Evolutionary conservation across 1,140 invertebrate species (phyloP), one percentile per base, ranked within the genome.

Genomic region (Homarus americanus): DNA sequence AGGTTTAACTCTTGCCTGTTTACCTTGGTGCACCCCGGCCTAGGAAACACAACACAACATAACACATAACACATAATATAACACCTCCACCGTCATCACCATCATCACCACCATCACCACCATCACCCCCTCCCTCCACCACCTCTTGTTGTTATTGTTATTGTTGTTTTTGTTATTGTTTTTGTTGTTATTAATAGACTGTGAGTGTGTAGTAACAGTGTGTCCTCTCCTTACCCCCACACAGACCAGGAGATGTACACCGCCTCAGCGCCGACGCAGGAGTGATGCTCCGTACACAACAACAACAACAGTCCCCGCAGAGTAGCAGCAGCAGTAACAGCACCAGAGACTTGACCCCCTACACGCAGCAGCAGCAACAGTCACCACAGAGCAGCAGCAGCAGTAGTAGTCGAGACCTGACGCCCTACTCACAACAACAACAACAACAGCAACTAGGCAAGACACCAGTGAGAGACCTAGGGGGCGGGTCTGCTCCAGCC

Each of bases 241-340:
- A 24, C 87, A 93, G 93, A 86, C 93, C 92, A 78, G 93, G 93
- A 44, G 93, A 93, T 86, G 80, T 91, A 15, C 92, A 93, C 63
- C 83, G 92, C 17, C 78, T 91, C 2, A 91, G 80, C 63, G 92
- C 73, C 15, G 92, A 91, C 44, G 91, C 79, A 40, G 90, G 72
- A 63, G 92, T 90, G 28, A 91, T 93, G 69, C 86, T 93, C 34
- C 73, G 91, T 40, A 36, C 84, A 15, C 91, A 90, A 72, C 87
- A 92, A 69, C 82, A 76, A n/a, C 82, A 85, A 20, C 78, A 49
- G 41, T 93, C 40, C 58, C 80, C 53, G 34, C 87, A 73, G 85
- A 87, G 63, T 41, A 91, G 80, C 86, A 73, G 58, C 75, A 82
- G 41, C 38, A 88, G 75, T 66, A 82, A 34, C 40, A 87, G 32